Evolutionary conservation across 2,888 invertebrate species (phyloP).

Genomic region (Gymnosoma rotundatum): DNA sequence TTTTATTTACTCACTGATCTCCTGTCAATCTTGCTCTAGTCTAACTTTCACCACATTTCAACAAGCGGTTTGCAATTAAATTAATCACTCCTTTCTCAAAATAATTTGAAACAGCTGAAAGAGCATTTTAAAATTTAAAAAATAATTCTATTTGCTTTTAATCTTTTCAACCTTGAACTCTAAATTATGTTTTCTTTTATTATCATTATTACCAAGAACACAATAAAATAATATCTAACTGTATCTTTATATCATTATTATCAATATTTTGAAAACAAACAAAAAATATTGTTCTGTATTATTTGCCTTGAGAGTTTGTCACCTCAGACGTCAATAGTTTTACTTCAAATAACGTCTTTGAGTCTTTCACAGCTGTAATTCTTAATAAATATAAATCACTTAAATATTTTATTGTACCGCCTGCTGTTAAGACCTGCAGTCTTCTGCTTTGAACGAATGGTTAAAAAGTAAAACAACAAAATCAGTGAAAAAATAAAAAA

Average conservation of each 20-base stretch:
- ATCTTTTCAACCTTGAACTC: neutral
- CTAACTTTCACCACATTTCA: too few species aligned
- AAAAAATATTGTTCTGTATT: neutral
- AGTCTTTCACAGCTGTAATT: constrained; percentile 33
- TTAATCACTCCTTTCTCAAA: too few species aligned
- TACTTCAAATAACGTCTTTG: neutral
- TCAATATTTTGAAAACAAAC: neutral
- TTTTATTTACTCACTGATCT: too few species aligned
- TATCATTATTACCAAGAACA: neutral
- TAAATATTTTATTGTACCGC: constrained; percentile 8
- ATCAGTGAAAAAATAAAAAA: neutral
- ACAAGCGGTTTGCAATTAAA: too few species aligned
- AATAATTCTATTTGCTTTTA: too few species aligned
- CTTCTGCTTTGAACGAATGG: neutral
- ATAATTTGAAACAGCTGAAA: too few species aligned
- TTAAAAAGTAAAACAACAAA: constrained; percentile 8
- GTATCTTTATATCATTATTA: constrained; percentile 15
- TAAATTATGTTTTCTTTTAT: neutral
- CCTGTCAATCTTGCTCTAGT: too few species aligned
- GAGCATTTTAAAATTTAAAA: too few species aligned
- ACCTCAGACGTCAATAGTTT: neutral
- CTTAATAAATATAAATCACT: constrained; percentile 32
- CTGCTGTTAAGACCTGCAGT: constrained; percentile 31
- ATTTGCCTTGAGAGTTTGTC: neutral
- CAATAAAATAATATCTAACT: neutral